phyloP scores from a whole-genome alignment of 1,140 invertebrate genomes.

The Eurosta solidaginis region DNA sequence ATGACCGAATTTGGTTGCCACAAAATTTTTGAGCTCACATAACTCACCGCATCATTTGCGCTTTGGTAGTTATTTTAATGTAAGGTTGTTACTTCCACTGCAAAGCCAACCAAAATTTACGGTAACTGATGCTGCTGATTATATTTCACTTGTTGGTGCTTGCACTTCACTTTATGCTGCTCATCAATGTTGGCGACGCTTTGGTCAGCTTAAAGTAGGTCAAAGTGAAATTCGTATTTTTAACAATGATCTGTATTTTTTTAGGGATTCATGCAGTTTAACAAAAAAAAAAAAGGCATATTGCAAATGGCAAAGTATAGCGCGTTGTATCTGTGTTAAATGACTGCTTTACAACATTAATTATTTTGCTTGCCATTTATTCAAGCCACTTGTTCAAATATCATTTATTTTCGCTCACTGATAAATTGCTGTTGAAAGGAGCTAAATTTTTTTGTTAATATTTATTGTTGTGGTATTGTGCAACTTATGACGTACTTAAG shows the following conservation, averaged over 20 bases:
- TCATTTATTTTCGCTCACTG: not conserved
- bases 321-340: too few relatives aligned
- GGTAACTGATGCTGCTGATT: not conserved
- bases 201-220: not conserved
- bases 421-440: not conserved
- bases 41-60: constrained; percentile 16
- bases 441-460: not conserved
- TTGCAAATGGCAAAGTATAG: not conserved
- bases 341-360: too few relatives aligned
- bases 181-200: not conserved
- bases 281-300: too few relatives aligned
- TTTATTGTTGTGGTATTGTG: not conserved
- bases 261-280: not conserved
- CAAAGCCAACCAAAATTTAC: not conserved
- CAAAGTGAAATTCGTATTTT: not conserved
- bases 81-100: not conserved
- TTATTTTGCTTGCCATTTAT: not conserved
- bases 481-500: not conserved
- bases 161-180: not conserved
- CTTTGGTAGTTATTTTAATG: too few relatives aligned
- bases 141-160: not conserved
- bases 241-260: not conserved
- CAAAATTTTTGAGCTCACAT: not conserved
- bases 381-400: not conserved
- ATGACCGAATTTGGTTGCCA: not conserved